These are phyloP conservation scores for Ecliptopera silaceata DNA, from an alignment of 2,888 invertebrate species.

Conservation along the genomic window DNA sequence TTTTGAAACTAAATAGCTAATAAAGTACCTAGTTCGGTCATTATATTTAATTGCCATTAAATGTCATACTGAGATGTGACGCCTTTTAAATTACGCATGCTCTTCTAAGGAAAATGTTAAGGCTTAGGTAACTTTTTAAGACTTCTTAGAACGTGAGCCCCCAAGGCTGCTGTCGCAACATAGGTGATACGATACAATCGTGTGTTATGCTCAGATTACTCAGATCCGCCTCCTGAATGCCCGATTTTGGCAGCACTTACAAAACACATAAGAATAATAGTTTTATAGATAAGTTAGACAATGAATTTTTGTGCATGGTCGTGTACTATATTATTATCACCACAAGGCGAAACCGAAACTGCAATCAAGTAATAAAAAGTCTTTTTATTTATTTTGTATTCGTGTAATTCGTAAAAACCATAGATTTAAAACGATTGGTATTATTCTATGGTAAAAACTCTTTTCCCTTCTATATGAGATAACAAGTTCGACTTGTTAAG, in stretches of 20 bases:
- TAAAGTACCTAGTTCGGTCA: too few relatives aligned
- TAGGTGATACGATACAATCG: slow-evolving; percentile 52
- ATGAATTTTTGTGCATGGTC: slow-evolving; percentile 15
- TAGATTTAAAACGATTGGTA: too few relatives aligned
- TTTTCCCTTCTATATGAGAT: too few relatives aligned
- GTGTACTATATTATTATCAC: not conserved
- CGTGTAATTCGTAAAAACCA: too few relatives aligned
- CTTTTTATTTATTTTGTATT: too few relatives aligned
- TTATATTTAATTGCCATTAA: too few relatives aligned
- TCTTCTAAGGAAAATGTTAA: slow-evolving; percentile 20
- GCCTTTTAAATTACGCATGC: too few relatives aligned
- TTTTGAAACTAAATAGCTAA: too few relatives aligned
- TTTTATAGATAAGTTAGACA: slow-evolving; percentile 22
- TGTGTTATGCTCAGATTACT: slow-evolving; percentile 42
- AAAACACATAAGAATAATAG: slow-evolving; percentile 39
- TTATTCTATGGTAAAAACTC: too few relatives aligned
- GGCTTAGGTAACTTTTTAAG: not conserved
- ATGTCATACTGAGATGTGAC: too few relatives aligned
- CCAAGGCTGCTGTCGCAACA: slow-evolving; percentile 55
- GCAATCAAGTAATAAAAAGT: too few relatives aligned
- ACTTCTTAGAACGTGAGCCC: slow-evolving; percentile 21
- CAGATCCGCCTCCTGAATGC: slow-evolving; percentile 63
- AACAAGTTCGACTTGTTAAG: not conserved
- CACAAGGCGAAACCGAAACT: slow-evolving; percentile 3
- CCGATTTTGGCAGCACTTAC: slow-evolving; percentile 55